phyloP scores from a whole-genome alignment of 2,113 vertebrate genomes.

The Sander vitreus region DNA sequence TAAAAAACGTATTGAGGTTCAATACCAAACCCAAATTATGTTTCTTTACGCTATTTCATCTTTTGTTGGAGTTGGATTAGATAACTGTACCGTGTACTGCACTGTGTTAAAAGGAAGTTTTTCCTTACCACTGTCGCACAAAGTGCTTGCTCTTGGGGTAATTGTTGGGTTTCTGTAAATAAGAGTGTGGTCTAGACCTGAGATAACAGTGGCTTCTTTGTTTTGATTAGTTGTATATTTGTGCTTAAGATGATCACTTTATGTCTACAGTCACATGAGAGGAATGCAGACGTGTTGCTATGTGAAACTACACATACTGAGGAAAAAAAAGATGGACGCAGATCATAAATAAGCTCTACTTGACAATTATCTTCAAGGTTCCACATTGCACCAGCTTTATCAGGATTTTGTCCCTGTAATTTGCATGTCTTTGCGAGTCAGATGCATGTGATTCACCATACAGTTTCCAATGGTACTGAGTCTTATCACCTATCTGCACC shows the following conservation, averaged over 20 bases:
- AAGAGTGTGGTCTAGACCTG: too few relatives aligned
- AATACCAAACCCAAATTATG: not conserved
- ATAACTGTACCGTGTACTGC: too few relatives aligned
- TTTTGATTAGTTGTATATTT: not conserved
- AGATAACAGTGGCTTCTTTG: constrained; percentile 24
- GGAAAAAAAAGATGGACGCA: not conserved
- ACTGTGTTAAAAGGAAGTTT: too few relatives aligned
- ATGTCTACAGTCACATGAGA: not conserved
- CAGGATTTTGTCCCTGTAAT: constrained; percentile 29
- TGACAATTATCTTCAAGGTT: constrained; percentile 51
- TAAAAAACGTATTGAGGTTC: not conserved
- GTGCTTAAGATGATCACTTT: not conserved
- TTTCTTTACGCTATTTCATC: not conserved
- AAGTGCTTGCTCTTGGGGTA: too few relatives aligned
- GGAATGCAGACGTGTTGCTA: not conserved
- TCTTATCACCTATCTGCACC: constrained; percentile 61
- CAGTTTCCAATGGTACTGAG: constrained; percentile 28
- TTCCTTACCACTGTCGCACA: too few relatives aligned
- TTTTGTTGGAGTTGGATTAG: not conserved
- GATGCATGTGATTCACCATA: constrained; percentile 14
- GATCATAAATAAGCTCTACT: constrained; percentile 45
- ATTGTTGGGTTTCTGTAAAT: too few relatives aligned
- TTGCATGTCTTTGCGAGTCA: constrained; percentile 38
- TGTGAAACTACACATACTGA: not conserved
- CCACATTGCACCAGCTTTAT: constrained; percentile 22